These are phyloP conservation scores for Peucedramus taeniatus DNA, from an alignment of 2,113 vertebrate genomes.

Conservation along the genomic window DNA sequence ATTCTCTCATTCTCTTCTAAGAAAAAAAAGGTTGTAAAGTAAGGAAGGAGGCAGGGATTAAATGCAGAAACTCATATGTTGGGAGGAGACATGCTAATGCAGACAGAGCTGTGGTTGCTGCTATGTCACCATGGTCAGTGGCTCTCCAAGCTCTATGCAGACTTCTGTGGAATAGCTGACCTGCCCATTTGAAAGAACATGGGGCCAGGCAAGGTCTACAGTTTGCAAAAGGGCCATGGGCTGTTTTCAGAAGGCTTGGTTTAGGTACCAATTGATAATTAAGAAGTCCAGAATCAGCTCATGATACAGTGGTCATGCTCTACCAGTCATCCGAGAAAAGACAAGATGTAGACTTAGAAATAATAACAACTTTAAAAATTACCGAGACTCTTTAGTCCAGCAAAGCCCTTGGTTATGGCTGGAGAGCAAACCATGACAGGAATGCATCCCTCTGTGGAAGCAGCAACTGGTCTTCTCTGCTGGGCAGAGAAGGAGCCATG, in stretches of 20 bases:
- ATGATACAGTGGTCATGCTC: neutral
- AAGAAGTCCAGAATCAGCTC: neutral
- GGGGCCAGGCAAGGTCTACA: neutral
- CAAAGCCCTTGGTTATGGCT: fast-evolving
- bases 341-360: neutral
- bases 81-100: neutral
- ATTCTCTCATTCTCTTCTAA: neutral
- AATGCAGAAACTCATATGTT: neutral
- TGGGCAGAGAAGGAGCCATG: neutral
- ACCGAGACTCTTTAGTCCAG: neutral
- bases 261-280: neutral
- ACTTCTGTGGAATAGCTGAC: neutral
- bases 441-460: neutral
- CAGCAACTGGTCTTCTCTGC: neutral
- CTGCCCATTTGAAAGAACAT: neutral
- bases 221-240: neutral
- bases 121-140: neutral
- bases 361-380: neutral
- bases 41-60: neutral
- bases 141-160: neutral
- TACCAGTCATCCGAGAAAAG: neutral
- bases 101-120: neutral
- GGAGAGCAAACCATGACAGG: neutral
- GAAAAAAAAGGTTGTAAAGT: neutral
- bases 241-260: neutral